Conservation (phyloP, 2,797 vertebrate genomes). For the Leuciscus waleckii region DNA sequence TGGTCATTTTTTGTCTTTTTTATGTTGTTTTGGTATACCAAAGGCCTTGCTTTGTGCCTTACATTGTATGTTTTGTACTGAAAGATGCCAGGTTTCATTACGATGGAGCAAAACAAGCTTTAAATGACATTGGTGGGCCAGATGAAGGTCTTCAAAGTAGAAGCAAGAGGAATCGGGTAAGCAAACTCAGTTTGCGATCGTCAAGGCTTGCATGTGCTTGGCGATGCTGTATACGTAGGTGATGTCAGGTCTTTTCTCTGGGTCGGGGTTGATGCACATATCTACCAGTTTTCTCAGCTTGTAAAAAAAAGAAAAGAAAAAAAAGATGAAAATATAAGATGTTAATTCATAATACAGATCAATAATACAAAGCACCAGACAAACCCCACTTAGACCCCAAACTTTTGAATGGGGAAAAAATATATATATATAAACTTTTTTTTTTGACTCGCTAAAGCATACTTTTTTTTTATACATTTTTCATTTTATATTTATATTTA, state of each 20-base stretch:
- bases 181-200: constrained; percentile 80
- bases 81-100: constrained; percentile 18
- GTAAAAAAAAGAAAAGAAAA: constrained; percentile 14
- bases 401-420: neutral
- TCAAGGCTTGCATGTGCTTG: constrained; percentile 90
- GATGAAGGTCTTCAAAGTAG: constrained; percentile 26
- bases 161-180: constrained; percentile 52
- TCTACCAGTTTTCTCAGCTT: constrained; percentile 96
- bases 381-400: neutral
- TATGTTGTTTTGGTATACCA: neutral
- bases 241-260: constrained; percentile 96
- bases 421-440: too few species aligned
- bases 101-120: constrained; percentile 33
- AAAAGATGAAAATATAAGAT: neutral
- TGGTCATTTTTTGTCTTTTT: neutral
- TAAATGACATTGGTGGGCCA: constrained; percentile 44
- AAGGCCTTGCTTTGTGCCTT: neutral
- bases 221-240: constrained; percentile 93
- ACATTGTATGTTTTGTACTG: neutral
- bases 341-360: constrained; percentile 6
- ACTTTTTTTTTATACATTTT: too few species aligned
- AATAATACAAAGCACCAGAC: neutral
- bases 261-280: constrained; percentile 97
- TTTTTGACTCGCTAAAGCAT: too few species aligned
- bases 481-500: neutral